Conservation (phyloP, 2,888 invertebrate species). For the Creontiades dilutus region DNA sequence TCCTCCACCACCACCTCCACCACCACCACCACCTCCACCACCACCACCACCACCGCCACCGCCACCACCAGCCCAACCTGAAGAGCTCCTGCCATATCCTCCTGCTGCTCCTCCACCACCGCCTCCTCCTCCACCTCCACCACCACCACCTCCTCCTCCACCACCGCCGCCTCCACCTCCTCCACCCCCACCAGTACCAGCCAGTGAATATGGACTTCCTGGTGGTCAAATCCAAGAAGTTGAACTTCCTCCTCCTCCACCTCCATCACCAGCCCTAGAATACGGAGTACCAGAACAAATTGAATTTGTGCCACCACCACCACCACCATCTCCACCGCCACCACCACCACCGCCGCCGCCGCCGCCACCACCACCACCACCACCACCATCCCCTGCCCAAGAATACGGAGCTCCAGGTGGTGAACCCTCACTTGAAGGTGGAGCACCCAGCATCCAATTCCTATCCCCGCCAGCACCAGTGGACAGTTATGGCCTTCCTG, state of each 20-base stretch:
- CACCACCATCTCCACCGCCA: slow-evolving; percentile 74
- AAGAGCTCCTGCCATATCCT: slow-evolving; percentile 76
- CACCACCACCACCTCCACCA: slow-evolving; percentile 70
- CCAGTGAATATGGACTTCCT: slow-evolving; percentile 53
- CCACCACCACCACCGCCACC: slow-evolving; percentile 74
- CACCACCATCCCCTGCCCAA: slow-evolving; percentile 76
- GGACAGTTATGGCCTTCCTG: slow-evolving; percentile 7
- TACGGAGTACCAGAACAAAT: slow-evolving; percentile 52
- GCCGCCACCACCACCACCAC: slow-evolving; percentile 77
- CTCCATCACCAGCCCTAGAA: slow-evolving; percentile 36
- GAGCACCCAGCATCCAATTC: slow-evolving; percentile 25
- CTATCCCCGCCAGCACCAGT: not conserved
- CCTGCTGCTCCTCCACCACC: slow-evolving; percentile 75
- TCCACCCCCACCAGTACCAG: slow-evolving; percentile 21
- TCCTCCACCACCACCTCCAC: slow-evolving; percentile 76
- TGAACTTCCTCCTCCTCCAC: slow-evolving; percentile 55
- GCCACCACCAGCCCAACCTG: slow-evolving; percentile 77
- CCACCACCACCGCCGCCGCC: slow-evolving; percentile 79
- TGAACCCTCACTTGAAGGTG: slow-evolving; percentile 75
- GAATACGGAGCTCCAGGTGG: slow-evolving; percentile 77
- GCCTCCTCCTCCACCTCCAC: slow-evolving; percentile 77
- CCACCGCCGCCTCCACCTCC: slow-evolving; percentile 64
- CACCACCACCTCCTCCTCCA: slow-evolving; percentile 59
- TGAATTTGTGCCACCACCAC: slow-evolving; percentile 68
- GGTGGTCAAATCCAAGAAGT: no score